Base-by-base conservation (phyloP, 2,113 vertebrate species). In the Rhinopomastus cyanomelas region DNA sequence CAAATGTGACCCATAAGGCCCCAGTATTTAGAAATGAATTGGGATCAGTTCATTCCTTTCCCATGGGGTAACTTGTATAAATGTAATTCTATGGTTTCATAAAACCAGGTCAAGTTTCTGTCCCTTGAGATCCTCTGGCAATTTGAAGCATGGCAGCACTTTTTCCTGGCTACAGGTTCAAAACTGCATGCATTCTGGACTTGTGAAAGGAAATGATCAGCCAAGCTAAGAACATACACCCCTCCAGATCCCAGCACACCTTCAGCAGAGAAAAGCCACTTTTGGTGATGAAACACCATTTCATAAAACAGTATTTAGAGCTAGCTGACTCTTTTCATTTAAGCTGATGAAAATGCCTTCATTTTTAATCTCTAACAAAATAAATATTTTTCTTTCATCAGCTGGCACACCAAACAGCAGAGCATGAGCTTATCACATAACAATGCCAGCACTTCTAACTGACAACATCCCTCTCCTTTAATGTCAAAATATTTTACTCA, bases 41-140 rank as follows among this genome's bases (percentile, higher is more conserved):
- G 93, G 95, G 96, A 98, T 98, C 95, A 96, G 96, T 97, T 97
- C 95, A 95, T 94, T 96, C 85, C 74, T 97, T 95, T 96, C 97
- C 96, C 97, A 95, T 89, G 96, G 96, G 97, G 68, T 96, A 97
- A 96, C 96, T 97, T 96, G 96, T 97, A 97, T 98, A 98, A 98
- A 98, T 97, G 97, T 98, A 98, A 98, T 97, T 98, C 97, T 97
- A 97, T 97, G 96, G 96, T 97, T 98, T 97, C 97, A 97, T 97
- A 97, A 98, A 98, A 97, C 96, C 97, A 97, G 97, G 97, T 98
- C 97, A 98, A 97, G 96, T 97, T 97, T 97, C 96, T 96, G 84
- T 97, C 97, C 96, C 97, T 96, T 65, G 96, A 96, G 97, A 84
- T 97, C 93, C 93, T 95, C 87, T 90, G 95, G 96, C 97, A 97